Evolutionary conservation across 2,888 invertebrate species (phyloP).

Genomic region (Schizaphis graminum): DNA sequence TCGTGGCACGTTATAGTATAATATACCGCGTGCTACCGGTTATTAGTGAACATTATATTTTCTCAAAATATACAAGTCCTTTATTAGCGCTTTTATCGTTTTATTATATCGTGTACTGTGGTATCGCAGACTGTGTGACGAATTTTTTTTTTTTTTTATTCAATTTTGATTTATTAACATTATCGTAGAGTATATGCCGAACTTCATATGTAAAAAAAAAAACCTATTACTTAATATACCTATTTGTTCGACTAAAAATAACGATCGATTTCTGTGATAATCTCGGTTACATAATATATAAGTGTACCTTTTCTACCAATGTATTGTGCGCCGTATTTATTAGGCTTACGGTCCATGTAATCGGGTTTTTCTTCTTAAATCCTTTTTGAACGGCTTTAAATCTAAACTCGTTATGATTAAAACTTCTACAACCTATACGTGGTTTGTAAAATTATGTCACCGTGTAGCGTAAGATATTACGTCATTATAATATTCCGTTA

Average conservation of each 20-base stretch:
- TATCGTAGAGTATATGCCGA: neutral
- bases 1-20: neutral
- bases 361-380: neutral
- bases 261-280: neutral
- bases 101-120: neutral
- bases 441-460: neutral
- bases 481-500: neutral
- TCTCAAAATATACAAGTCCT: neutral
- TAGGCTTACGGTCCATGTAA: neutral
- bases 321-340: neutral
- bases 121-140: neutral
- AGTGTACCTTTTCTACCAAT: neutral
- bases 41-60: neutral
- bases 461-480: neutral
- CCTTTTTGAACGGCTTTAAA: neutral
- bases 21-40: neutral
- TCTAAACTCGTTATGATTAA: neutral
- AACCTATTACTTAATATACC: neutral
- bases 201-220: neutral
- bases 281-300: neutral
- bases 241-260: neutral
- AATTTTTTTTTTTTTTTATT: neutral
- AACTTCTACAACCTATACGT: neutral
- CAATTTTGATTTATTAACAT: neutral
- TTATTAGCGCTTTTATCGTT: neutral